A percentile compares a stretch with the other conserved stretches of the same genome.
phyloP scores from a whole-genome alignment of 2,113 vertebrate genomes.

The Syrrhaptes paradoxus region DNA sequence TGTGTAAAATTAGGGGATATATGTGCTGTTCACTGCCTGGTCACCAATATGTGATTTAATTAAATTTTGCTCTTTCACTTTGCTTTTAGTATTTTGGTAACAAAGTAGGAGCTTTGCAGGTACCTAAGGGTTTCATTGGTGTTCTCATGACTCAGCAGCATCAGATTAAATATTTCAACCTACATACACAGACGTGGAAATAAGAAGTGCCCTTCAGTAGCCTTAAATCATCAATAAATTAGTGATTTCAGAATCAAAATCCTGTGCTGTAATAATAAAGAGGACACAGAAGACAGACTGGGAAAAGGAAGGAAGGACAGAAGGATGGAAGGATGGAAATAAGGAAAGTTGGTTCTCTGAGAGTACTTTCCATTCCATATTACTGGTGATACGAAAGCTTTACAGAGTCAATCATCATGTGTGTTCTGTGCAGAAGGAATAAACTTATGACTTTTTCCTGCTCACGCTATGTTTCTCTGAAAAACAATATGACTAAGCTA shows the following conservation, averaged over 20 bases:
- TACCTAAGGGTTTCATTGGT: neutral
- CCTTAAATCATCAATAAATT: neutral
- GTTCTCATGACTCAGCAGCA: neutral
- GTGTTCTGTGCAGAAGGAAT: neutral
- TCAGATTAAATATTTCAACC: neutral
- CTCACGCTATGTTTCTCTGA: neutral
- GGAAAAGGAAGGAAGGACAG: neutral
- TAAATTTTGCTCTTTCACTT: neutral
- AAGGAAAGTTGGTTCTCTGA: neutral
- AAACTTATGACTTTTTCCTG: neutral
- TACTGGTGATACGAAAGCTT: neutral
- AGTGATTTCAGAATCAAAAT: neutral
- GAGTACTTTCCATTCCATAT: neutral
- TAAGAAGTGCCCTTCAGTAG: neutral
- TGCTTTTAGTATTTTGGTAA: neutral
- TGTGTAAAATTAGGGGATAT: neutral
- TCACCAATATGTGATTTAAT: neutral
- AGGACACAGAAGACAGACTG: neutral
- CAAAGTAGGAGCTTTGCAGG: neutral
- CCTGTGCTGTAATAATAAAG: neutral
- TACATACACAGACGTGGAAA: neutral
- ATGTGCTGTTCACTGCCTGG: neutral
- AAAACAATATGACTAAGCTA: neutral
- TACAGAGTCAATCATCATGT: accelerated
- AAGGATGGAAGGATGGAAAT: neutral